Conservation (phyloP, 2,113 vertebrate species). For the Tichodroma muraria region DNA sequence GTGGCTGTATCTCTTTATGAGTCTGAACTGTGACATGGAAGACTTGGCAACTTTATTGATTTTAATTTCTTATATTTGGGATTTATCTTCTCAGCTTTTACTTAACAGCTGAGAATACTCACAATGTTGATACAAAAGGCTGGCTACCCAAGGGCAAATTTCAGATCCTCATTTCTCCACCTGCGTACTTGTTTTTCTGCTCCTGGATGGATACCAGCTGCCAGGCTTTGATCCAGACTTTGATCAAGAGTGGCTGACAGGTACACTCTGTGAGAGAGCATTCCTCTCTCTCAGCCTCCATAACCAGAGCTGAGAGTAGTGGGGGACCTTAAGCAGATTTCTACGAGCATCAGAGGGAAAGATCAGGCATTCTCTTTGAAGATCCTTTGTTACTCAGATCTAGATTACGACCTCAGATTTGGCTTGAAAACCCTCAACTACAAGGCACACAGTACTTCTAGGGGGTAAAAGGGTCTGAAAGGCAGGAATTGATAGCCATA, state of each 20-base stretch:
- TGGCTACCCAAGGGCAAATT: background rate
- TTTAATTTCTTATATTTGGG: conserved; percentile 55
- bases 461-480: background rate
- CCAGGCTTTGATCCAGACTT: conserved; percentile 21
- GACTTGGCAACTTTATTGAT: conserved; percentile 26
- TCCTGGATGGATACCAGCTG: background rate
- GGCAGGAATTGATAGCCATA: background rate
- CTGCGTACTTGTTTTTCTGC: background rate
- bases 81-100: conserved; percentile 29
- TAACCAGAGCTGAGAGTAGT: background rate
- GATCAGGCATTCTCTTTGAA: conserved; percentile 4
- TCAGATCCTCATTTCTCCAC: conserved; percentile 7
- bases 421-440: background rate
- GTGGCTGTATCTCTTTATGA: conserved; percentile 27
- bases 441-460: background rate
- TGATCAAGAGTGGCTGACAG: background rate
- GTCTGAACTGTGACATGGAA: conserved; percentile 6
- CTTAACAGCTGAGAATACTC: conserved; percentile 6
- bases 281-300: background rate
- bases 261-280: background rate
- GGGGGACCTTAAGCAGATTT: background rate
- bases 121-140: background rate
- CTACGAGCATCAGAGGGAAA: background rate
- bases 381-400: background rate
- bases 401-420: background rate